A percentile compares a stretch with the other conserved stretches of the same genome.
Evolutionary conservation across 2,113 vertebrate genomes (phyloP).

Genomic region (Taxidea taxus): DNA sequence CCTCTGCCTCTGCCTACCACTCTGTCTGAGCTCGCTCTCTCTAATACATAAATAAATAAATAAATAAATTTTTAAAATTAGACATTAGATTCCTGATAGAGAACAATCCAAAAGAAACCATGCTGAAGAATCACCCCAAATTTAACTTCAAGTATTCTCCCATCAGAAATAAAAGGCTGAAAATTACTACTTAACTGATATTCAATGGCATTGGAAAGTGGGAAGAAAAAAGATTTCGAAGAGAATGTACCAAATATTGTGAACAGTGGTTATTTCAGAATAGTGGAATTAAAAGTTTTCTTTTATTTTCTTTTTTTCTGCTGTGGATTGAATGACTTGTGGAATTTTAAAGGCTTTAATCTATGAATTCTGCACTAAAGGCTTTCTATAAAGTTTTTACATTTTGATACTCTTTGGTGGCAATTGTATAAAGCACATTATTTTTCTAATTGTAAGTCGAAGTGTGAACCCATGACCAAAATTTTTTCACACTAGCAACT

Average conservation of each 20-base stretch:
- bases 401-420: background rate
- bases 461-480: background rate
- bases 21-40: too few species aligned
- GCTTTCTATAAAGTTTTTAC: background rate
- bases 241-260: background rate
- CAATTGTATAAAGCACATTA: background rate
- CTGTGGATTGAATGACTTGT: background rate
- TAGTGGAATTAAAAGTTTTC: background rate
- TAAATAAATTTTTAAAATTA: conserved; percentile 24
- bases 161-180: background rate
- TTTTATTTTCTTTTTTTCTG: background rate
- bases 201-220: background rate
- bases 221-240: conserved; percentile 6
- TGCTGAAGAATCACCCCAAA: background rate
- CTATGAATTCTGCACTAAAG: background rate
- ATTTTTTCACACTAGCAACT: background rate
- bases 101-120: background rate
- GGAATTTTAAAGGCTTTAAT: conserved; percentile 16
- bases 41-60: too few species aligned
- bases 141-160: background rate
- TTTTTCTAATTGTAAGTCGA: conserved; percentile 17
- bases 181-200: background rate
- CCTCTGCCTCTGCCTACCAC: too few species aligned
- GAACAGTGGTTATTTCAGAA: background rate
- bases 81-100: background rate